phyloP scores from a whole-genome alignment of 1,140 invertebrate species.

The Drosophila novamexicana region DNA sequence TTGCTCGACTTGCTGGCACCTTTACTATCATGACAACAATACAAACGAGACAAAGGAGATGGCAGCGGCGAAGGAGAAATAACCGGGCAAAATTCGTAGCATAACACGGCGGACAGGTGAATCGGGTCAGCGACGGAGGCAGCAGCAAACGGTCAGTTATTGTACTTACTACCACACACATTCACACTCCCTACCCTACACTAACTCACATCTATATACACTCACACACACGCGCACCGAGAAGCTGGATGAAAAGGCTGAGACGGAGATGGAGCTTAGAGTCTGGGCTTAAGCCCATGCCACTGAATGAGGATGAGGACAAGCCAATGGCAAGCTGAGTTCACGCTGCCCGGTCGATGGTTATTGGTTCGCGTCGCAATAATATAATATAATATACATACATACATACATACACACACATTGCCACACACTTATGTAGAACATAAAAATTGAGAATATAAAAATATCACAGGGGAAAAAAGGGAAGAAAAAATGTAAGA shows the following conservation, averaged over 20 bases:
- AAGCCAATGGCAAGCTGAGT: slow-evolving; percentile 75
- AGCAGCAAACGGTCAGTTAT: slow-evolving; percentile 34
- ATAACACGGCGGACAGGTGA: slow-evolving; percentile 62
- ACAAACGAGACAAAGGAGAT: slow-evolving; percentile 67
- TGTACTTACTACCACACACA: slow-evolving; percentile 23
- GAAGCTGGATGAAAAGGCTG: not conserved
- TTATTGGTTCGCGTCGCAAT: slow-evolving; percentile 83
- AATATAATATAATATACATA: slow-evolving; percentile 60
- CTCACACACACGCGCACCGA: slow-evolving; percentile 1
- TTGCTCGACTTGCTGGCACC: slow-evolving; percentile 64
- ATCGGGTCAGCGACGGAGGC: slow-evolving; percentile 60
- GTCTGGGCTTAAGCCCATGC: slow-evolving; percentile 26
- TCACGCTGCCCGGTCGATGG: slow-evolving; percentile 75
- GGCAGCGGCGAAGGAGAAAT: slow-evolving; percentile 1
- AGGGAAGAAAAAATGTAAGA: slow-evolving; percentile 31
- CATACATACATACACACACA: slow-evolving; percentile 18
- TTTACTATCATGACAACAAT: slow-evolving; percentile 79
- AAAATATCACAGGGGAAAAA: slow-evolving; percentile 42
- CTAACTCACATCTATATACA: not conserved
- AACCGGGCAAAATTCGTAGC: slow-evolving; percentile 10
- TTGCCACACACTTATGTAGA: slow-evolving; percentile 39
- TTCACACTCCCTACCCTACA: not conserved
- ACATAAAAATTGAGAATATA: slow-evolving; percentile 78
- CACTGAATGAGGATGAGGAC: slow-evolving; percentile 39
- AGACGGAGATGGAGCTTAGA: slow-evolving; percentile 33